Conservation (phyloP, 2,888 invertebrate genomes). For the Lutraria lutraria region DNA sequence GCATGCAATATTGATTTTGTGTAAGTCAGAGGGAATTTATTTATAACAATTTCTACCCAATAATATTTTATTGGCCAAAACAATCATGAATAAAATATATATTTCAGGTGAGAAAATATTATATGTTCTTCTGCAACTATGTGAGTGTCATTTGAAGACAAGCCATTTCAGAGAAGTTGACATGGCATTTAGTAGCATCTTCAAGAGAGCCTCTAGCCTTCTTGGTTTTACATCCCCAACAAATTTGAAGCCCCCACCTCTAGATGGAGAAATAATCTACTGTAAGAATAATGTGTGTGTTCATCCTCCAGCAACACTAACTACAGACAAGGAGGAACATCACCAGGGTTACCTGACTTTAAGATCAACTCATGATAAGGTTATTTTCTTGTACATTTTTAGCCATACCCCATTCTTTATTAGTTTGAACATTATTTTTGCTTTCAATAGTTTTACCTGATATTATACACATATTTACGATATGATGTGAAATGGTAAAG, state of each 20-base stretch:
- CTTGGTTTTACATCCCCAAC: constrained; percentile 81
- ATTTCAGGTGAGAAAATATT: not conserved
- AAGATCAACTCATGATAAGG: constrained; percentile 88
- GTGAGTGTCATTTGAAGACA: not conserved
- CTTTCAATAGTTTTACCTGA: too few relatives aligned
- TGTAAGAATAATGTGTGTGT: constrained; percentile 98
- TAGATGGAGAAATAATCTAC: constrained; percentile 88
- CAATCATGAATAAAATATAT: too few relatives aligned
- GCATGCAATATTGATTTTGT: too few relatives aligned
- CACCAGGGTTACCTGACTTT: constrained; percentile 97
- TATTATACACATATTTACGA: too few relatives aligned
- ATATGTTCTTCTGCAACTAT: not conserved
- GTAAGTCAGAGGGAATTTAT: too few relatives aligned
- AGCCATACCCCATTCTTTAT: too few relatives aligned
- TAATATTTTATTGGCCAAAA: too few relatives aligned
- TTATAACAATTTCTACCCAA: too few relatives aligned
- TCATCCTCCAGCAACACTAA: constrained; percentile 95
- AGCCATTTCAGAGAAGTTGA: not conserved
- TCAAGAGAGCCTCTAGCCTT: constrained; percentile 85
- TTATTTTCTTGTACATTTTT: constrained; percentile 55
- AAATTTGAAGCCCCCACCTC: constrained; percentile 83
- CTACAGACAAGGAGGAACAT: constrained; percentile 94
- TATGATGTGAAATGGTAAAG: too few relatives aligned
- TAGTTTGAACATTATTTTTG: too few relatives aligned
- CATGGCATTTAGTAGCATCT: constrained; percentile 83